Conservation (phyloP, 2,113 vertebrate species). For the Thymallus thymallus region DNA sequence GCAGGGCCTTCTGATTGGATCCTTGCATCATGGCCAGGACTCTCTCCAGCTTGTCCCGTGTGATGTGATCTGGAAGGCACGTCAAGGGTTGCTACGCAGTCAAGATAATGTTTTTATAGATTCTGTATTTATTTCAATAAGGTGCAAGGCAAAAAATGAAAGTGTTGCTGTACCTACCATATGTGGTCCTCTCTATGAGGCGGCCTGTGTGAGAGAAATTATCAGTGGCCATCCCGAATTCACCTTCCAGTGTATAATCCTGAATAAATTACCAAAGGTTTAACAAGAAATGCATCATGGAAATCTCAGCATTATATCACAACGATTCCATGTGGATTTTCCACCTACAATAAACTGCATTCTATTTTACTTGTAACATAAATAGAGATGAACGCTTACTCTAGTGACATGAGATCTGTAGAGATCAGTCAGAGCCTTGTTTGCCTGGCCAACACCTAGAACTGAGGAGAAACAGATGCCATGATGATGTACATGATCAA, state of each 20-base stretch:
- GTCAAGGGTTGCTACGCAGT: conserved; percentile 9
- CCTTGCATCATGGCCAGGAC: conserved; percentile 89
- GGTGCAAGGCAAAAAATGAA: not conserved
- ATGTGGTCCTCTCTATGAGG: conserved; percentile 87
- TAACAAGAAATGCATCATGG: not conserved
- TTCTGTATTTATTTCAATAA: not conserved
- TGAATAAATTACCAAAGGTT: conserved; percentile 46
- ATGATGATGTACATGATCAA: too few relatives aligned
- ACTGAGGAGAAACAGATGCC: conserved; percentile 67
- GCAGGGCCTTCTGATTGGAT: conserved; percentile 86
- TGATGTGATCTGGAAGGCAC: conserved; percentile 83
- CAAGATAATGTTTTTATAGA: not conserved
- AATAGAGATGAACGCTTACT: conserved; percentile 66
- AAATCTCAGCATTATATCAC: not conserved
- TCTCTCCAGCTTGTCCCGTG: conserved; percentile 84
- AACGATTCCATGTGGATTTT: not conserved
- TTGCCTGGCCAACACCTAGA: conserved; percentile 80
- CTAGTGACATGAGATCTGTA: conserved; percentile 78
- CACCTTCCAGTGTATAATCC: conserved; percentile 86
- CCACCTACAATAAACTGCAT: not conserved
- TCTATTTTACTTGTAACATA: conserved; percentile 2
- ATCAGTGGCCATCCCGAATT: conserved; percentile 87
- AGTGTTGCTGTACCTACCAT: conserved; percentile 65
- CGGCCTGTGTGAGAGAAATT: conserved; percentile 83
- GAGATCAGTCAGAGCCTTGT: conserved; percentile 74